Evolutionary conservation across 1,140 invertebrate genomes (phyloP), one percentile per base, ranked within the genome.

Genomic region (Drosophila pachea): DNA sequence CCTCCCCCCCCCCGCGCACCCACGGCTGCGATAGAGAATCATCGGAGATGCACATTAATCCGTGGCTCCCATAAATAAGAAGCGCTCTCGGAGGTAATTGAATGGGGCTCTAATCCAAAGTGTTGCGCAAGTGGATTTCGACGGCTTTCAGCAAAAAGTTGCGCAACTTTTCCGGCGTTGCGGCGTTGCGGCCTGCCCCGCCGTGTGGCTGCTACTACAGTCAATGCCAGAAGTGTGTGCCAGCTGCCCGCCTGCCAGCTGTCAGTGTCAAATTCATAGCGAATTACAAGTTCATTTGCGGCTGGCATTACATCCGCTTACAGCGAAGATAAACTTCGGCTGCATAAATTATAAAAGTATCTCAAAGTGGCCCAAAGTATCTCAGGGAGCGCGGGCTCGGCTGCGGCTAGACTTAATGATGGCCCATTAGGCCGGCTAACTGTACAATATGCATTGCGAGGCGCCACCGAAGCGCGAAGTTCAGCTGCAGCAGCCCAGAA

Each of bases 261-360:
- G 76, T 86, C 81, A 84, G 81, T 86, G 81, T 84, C 81, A 81
- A 76, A 84, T 74, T 73, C 81, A 74, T 68, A 77, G 76, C 67
- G 74, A 84, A 81, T 86, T 84, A 77, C 81, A 84, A 84, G 81
- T 84, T 84, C 81, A 84, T 86, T 86, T 84, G 71, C 73, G 62
- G 61, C 63, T 74, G 78, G 74, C 74, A 83, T 74, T 77, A 84
- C 81, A 84, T 81, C 77, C 81, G 76, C 76, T 74, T 68, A 74
- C 45, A 43, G 7, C 35, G n/a, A 38, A 54, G 14, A 66, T n/a
- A 56, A 52, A 66, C 63, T 66, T 77, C 62, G 42, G 40, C 29
- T 68, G 76, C 76, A 76, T 77, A 84, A 73, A 83, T 84, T 79
- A 86, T 55, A 58, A 47, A 64, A 29, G 40, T 33, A 33, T 56